Conservation (phyloP, 2,113 vertebrate species). For the Pseudopipra pipra region DNA sequence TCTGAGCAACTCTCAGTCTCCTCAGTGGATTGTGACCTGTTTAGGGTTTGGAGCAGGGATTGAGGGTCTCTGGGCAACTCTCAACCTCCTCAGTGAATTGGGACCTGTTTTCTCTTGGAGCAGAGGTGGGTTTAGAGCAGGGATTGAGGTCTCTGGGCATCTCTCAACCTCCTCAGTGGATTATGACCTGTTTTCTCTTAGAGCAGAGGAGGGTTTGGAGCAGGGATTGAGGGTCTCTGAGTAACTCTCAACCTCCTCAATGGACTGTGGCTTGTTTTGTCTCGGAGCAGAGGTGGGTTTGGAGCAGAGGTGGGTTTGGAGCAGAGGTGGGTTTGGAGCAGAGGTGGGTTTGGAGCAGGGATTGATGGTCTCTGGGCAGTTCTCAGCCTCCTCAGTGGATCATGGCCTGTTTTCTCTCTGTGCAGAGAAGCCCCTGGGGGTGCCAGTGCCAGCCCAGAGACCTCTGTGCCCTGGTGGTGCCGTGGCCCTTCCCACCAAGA, state of each 20-base stretch:
- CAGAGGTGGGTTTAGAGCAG: neutral
- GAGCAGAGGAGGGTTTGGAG: neutral
- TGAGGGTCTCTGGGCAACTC: too few species aligned
- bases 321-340: neutral
- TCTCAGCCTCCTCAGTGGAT: neutral
- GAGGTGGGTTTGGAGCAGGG: neutral
- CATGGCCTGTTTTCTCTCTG: neutral
- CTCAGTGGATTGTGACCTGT: too few species aligned
- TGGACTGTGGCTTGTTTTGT: neutral
- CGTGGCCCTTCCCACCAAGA: rapidly evolving
- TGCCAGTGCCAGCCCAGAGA: rapidly evolving
- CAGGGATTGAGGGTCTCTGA: neutral
- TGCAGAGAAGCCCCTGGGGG: neutral
- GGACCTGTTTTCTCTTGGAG: too few species aligned
- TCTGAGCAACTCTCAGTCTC: neutral
- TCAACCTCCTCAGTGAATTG: too few species aligned
- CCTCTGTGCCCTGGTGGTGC: too few species aligned
- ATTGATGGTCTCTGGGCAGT: neutral
- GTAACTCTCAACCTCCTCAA: rapidly evolving
- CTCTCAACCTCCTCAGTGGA: neutral
- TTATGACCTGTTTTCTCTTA: neutral
- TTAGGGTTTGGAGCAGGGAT: neutral
- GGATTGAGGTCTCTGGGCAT: neutral
- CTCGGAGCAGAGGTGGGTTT: too few species aligned
- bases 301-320: neutral